These are phyloP conservation scores for Epinephelus cyanopodus DNA, from an alignment of 2,113 vertebrate genomes.

Conservation along the genomic window DNA sequence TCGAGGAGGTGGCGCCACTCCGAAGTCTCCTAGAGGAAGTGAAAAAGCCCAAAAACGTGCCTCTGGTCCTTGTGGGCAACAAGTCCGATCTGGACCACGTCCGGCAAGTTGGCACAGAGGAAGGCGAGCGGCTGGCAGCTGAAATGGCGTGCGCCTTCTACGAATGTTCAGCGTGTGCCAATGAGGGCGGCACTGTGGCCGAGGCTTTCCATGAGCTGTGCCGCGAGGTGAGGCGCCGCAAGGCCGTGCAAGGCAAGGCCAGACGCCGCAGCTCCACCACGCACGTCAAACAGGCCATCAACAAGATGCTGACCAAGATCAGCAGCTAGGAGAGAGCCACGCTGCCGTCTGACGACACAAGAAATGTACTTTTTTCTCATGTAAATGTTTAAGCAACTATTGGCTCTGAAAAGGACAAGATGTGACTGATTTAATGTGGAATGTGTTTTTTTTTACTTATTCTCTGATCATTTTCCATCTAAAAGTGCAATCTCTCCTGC, in stretches of 20 bases:
- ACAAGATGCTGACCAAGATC: constrained; percentile 99
- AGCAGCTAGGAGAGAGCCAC: constrained; percentile 89
- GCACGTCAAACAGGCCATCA: constrained; percentile 98
- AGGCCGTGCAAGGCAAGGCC: constrained; percentile 94
- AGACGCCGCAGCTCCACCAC: constrained; percentile 96
- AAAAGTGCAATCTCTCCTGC: constrained; percentile 1
- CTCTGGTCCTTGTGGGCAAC: constrained; percentile 95
- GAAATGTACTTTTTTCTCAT: constrained; percentile 11
- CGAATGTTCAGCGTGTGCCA: constrained; percentile 96
- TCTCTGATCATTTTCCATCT: constrained; percentile 13
- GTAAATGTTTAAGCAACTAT: constrained; percentile 35
- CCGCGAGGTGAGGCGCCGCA: constrained; percentile 92
- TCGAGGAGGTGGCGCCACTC: constrained; percentile 92
- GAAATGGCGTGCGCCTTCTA: constrained; percentile 97
- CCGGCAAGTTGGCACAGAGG: constrained; percentile 94
- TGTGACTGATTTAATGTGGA: constrained; percentile 40
- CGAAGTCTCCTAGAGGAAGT: constrained; percentile 94
- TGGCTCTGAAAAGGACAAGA: constrained; percentile 21
- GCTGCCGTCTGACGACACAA: fast-evolving
- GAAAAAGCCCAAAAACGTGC: constrained; percentile 95
- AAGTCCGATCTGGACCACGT: constrained; percentile 96
- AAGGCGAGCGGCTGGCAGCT: constrained; percentile 95
- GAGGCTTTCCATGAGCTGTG: constrained; percentile 97
- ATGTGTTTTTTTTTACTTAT: constrained; percentile 26
- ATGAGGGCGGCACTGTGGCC: constrained; percentile 89